These are phyloP conservation scores for Chironomus riparius DNA, from an alignment of 2,888 invertebrate species.

Conservation along the genomic window DNA sequence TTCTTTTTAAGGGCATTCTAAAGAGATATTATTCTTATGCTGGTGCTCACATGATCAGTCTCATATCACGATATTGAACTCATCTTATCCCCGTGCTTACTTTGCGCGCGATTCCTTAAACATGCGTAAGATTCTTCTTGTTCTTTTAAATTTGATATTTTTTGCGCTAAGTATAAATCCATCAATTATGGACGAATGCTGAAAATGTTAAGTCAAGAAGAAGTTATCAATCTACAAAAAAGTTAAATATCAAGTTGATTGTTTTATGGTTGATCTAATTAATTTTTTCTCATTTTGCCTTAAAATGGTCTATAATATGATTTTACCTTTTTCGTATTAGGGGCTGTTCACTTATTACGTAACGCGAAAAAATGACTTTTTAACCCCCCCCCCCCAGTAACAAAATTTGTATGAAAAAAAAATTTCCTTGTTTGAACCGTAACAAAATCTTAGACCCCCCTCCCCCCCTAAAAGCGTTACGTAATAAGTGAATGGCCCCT, in stretches of 20 bases:
- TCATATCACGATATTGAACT: not conserved
- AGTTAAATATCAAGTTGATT: not conserved
- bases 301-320: not conserved
- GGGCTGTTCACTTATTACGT: too few relatives aligned
- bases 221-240: not conserved
- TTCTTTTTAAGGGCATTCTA: conserved; percentile 8
- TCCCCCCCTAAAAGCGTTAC: too few relatives aligned
- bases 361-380: too few relatives aligned
- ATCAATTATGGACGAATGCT: too few relatives aligned
- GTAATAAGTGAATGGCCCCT: too few relatives aligned
- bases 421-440: too few relatives aligned
- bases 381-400: too few relatives aligned
- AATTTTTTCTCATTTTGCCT: not conserved
- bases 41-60: not conserved
- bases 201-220: not conserved
- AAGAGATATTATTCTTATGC: conserved; percentile 1
- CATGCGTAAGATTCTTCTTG: not conserved
- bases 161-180: too few relatives aligned
- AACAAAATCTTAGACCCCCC: too few relatives aligned
- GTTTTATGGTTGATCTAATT: conserved; percentile 26
- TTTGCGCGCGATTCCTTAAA: not conserved
- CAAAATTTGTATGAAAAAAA: too few relatives aligned
- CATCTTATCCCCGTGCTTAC: not conserved
- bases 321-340: not conserved
- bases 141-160: too few relatives aligned